Base-by-base conservation (phyloP, 2,888 invertebrate genomes). In the Pachycephus smyrnensis region DNA sequence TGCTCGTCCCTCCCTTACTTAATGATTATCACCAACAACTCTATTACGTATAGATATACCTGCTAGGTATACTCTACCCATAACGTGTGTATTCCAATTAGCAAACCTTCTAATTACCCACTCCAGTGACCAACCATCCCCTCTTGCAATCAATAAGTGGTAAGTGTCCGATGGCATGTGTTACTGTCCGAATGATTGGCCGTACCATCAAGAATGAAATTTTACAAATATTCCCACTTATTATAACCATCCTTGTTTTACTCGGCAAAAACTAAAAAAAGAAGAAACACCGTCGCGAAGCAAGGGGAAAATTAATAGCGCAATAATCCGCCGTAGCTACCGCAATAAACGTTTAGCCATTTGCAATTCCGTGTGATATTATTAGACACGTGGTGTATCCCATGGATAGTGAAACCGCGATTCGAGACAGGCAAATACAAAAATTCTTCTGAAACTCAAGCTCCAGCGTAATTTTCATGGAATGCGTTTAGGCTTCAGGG, bases 61-160 rank as follows among this genome's bases (percentile, higher is more conserved):
- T 23, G 69, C 73, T 32, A 36, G 36, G 40, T 74, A n/a, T 36
- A 31, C 31, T 69, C 74, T 32, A n/a, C 73, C 31, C n/a, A 35
- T 55, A 40, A 55, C 75, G 71, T 77, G 75, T 82, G 84, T 86
- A 86, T 88, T 85, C 86, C 86, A 89, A 89, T 89, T 89, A 89
- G 86, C 87, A 85, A 87, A 85, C 86, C 86, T 86, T 83, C 87
- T 87, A 89, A 88, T 90, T 89, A 89, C 88, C 87, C 86, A 84
- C 85, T 85, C 85, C 79, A 73, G 73, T 83, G 12, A 12, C 33
- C 69, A 12, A 11, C 11, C 12, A 31, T 31, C 31, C 71, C 71
- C 71, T 33, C n/a, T 71, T 23, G 9, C 9, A 9, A 55, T 55
- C 55, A 55, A 55, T 55, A 55, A 55, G 2, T 23, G 55, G 15